Base-by-base conservation (phyloP, 2,113 vertebrate genomes). In the Bos indicus region DNA sequence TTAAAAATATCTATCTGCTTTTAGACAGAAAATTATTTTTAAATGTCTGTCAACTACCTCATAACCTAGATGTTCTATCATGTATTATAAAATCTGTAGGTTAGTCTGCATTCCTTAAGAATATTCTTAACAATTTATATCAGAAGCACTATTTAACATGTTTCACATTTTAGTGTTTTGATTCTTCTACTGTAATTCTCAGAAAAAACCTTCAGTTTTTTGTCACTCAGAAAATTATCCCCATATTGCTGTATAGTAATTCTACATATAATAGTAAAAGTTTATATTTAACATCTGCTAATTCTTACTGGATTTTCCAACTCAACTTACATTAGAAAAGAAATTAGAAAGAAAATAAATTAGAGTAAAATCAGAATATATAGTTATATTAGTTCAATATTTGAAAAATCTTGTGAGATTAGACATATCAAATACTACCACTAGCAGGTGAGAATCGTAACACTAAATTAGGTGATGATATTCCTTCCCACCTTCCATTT, bases 211-310 rank as follows among this genome's bases (percentile, higher is more conserved):
- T 96, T 12, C 43, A 86, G 28, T 19, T 64, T 2, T 54, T 92
- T 91, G 62, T 19, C 67, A 96, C 52, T 92, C 71, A 62, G 6
- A 90, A 92, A 87, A 81, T 51, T 60, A 52, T 91, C 21, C 40
- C 60, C 88, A 82, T 90, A 91, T 48, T 51, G 25, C 40, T 92
- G 57, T 14, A 28, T 6, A 95, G 9, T 93, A 36, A 80, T 78
- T 93, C 92, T 82, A 59, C 26, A 82, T 88, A 78, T 5, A 93
- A 60, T 3, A 91, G 28, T 64, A 78, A 85, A 96, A 89, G 91
- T 97, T 95, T 85, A 28, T 30, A 89, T 64, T 90, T 90, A 92
- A 97, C 93, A 87, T 57, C 28, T 91, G 25, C 90, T 97, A 86
- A 84, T 3, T 59, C 23, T 86, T 83, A 46, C 81, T 90, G 28